Percentiles rank a stretch among this genome's conserved stretches.
Evolutionary conservation across 2,113 vertebrate species (phyloP).

Genomic region (Tor tambroides): DNA sequence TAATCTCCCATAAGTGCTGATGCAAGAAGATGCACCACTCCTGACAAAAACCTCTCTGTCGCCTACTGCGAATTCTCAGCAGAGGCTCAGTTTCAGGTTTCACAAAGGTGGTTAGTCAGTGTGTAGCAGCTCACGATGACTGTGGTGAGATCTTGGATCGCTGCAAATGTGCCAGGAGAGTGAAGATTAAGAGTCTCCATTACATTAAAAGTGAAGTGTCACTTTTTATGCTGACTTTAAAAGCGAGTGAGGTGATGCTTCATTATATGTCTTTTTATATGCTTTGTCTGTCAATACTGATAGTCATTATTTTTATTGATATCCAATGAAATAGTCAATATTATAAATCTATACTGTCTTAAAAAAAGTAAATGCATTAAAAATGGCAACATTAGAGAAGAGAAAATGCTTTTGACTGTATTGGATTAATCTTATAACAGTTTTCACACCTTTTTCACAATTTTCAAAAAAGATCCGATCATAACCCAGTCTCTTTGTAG

Average conservation of each 20-base stretch:
- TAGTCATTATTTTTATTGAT: background rate
- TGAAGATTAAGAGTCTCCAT: constrained; percentile 16
- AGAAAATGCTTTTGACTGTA: too few relatives aligned
- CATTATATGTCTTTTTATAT: background rate
- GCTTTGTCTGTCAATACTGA: background rate
- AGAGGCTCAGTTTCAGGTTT: background rate
- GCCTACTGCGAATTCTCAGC: background rate
- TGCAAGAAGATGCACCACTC: background rate
- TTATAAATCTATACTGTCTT: background rate
- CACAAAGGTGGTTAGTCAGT: constrained; percentile 11
- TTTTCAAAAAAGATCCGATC: too few relatives aligned
- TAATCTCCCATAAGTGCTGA: constrained; percentile 41
- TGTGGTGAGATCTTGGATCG: background rate
- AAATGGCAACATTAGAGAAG: too few relatives aligned
- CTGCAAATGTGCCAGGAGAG: background rate
- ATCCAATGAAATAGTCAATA: background rate
- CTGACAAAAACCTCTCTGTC: constrained; percentile 13
- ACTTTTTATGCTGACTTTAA: constrained; percentile 2
- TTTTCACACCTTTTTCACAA: too few relatives aligned
- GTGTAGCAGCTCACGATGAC: background rate
- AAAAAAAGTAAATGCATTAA: background rate
- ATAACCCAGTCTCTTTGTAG: too few relatives aligned
- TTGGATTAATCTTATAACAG: too few relatives aligned
- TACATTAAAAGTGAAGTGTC: constrained; percentile 13
- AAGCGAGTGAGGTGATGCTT: background rate